phyloP scores from a whole-genome alignment of 2,797 vertebrate species.

The Bovichtus diacanthus region DNA sequence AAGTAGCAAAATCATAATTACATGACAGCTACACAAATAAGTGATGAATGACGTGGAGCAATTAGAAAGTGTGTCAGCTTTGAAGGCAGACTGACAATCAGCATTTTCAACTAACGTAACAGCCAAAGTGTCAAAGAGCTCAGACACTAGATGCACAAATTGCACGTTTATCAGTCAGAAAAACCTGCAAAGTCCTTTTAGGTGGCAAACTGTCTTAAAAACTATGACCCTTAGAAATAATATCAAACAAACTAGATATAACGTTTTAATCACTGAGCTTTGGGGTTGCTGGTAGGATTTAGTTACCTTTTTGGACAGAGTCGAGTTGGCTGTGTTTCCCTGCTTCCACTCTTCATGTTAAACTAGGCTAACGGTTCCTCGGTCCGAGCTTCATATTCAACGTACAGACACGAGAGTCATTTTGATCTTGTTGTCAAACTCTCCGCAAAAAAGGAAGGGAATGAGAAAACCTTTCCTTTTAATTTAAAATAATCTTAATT shows the following conservation, averaged over 20 bases:
- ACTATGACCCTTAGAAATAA: not conserved
- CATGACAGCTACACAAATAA: not conserved
- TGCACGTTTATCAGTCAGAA: not conserved
- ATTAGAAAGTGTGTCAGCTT: not conserved
- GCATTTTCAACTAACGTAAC: not conserved
- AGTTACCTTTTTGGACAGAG: not conserved
- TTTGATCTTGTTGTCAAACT: not conserved
- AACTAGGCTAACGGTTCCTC: not conserved
- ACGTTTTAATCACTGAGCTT: not conserved
- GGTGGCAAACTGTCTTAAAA: not conserved
- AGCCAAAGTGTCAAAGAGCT: not conserved
- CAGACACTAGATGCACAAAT: not conserved
- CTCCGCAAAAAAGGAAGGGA: not conserved
- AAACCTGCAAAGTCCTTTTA: not conserved
- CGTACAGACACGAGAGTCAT: not conserved
- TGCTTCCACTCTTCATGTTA: not conserved
- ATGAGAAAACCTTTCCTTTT: not conserved
- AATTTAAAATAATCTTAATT: not conserved
- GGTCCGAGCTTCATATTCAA: not conserved
- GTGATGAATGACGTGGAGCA: not conserved
- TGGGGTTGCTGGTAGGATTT: not conserved
- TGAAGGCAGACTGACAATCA: not conserved
- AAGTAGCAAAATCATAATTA: not conserved
- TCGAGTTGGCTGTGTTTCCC: not conserved
- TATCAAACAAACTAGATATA: not conserved